Evolutionary conservation across 2,888 invertebrate species (phyloP), one percentile per base, ranked within the genome.

Genomic region (Pheosia tremula): DNA sequence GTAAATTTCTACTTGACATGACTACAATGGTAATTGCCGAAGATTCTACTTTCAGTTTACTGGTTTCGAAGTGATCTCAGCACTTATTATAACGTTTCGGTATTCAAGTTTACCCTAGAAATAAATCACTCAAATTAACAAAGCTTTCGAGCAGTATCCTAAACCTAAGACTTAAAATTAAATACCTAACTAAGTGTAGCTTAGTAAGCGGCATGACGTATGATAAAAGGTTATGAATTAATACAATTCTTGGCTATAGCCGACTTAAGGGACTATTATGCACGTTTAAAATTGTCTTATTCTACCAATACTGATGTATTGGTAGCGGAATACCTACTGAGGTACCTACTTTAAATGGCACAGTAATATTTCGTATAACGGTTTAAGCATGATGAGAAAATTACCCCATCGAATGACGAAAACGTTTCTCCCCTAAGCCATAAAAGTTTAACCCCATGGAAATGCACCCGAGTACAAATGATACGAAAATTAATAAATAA

Each of bases 401-500:
- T 65, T 66, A 64, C 72, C 72, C 70, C 64, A 61, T 69, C 63
- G 74, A 71, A 81, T 75, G n/a, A n/a, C 61, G 67, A 62, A 71
- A 77, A 79, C 76, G 72, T 71, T 62, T 62, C 69, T 70, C 74
- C 73, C 72, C 62, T 45, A 52, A 73, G 77, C 77, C 56, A 75
- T 71, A 75, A 81, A 79, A 80, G 70, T 74, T 62, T 63, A 60
- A 73, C 78, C 77, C 68, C 56, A 65, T 66, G 64, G 62, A 75
- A 81, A 77, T 66, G 72, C 75, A 78, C 41, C 64, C 38, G 10
- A 47, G 59, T 69, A 54, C 37, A 64, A 61, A 66, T 67, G 67
- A 75, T 78, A 80, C 77, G 78, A 79, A 79, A 80, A 80, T 85
- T 79, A 82, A 82, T 83, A 83, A 80, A 78, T 79, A 74, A 81